Percentiles rank a stretch among this genome's conserved stretches.
Conservation (phyloP, 2,113 vertebrate genomes). For the Embiotoca jacksoni region DNA sequence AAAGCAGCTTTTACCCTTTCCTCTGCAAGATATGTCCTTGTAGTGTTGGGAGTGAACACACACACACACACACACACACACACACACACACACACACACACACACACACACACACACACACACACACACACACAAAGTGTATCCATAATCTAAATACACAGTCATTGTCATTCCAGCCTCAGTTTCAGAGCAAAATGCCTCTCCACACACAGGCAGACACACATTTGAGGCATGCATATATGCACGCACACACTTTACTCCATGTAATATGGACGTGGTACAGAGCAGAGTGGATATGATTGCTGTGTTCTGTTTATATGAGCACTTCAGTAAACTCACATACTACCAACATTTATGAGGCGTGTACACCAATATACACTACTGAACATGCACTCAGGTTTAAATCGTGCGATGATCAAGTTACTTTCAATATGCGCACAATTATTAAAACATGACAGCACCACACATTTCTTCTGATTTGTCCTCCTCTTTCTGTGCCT, state of each 20-base stretch:
- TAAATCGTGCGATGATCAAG: neutral
- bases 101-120: constrained; percentile 7
- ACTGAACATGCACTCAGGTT: neutral
- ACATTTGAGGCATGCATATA: neutral
- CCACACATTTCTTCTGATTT: neutral
- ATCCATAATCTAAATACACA: constrained; percentile 33
- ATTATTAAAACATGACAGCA: neutral
- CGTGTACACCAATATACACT: neutral
- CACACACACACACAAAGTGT: constrained; percentile 18
- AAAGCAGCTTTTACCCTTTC: constrained; percentile 51
- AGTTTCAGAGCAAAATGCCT: constrained; percentile 5
- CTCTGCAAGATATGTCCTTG: constrained; percentile 33
- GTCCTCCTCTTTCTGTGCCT: neutral
- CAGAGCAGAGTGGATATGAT: constrained; percentile 4
- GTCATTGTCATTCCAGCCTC: constrained; percentile 21
- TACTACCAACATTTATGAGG: neutral
- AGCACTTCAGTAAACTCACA: neutral
- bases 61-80: constrained; percentile 3
- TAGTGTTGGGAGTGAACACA: constrained; percentile 13
- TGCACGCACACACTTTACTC: neutral
- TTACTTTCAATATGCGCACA: neutral
- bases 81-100: constrained; percentile 20
- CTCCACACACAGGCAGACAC: neutral
- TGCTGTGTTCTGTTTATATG: neutral
- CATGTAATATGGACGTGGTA: neutral